Percentiles rank a stretch among this genome's conserved stretches.
Evolutionary conservation across 2,113 vertebrate species (phyloP).

Genomic region (Rhinoderma darwinii): DNA sequence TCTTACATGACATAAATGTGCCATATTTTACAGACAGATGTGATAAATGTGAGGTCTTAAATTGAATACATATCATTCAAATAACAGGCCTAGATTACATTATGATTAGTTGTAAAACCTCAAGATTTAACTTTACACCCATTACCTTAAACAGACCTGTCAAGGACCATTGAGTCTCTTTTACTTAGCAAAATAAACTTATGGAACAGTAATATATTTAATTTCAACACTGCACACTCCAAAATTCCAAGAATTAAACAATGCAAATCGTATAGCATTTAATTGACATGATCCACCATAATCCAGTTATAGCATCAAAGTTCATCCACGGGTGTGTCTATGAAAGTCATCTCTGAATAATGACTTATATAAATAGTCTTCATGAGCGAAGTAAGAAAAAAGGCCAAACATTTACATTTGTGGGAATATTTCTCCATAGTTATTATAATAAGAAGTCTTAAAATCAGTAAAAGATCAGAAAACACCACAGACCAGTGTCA

Average conservation of each 20-base stretch:
- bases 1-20: neutral
- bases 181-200: constrained; percentile 27
- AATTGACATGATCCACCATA: constrained; percentile 3
- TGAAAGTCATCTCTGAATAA: neutral
- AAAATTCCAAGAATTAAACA: neutral
- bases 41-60: neutral
- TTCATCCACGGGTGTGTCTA: neutral
- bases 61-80: neutral
- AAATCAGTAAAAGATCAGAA: too few relatives aligned
- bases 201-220: constrained; percentile 13
- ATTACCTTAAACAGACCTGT: neutral
- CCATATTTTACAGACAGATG: neutral
- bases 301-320: neutral
- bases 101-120: neutral
- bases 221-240: neutral
- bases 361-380: neutral
- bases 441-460: too few relatives aligned
- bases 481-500: too few relatives aligned
- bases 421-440: too few relatives aligned
- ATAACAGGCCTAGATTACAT: neutral
- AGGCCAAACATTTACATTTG: too few relatives aligned
- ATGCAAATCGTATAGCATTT: neutral
- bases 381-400: neutral
- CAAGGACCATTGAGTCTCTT: neutral
- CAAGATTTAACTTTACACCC: neutral